Evolutionary conservation across 2,888 invertebrate species (phyloP), one percentile per base, ranked within the genome.

Genomic region (Drosophila mayaguana): DNA sequence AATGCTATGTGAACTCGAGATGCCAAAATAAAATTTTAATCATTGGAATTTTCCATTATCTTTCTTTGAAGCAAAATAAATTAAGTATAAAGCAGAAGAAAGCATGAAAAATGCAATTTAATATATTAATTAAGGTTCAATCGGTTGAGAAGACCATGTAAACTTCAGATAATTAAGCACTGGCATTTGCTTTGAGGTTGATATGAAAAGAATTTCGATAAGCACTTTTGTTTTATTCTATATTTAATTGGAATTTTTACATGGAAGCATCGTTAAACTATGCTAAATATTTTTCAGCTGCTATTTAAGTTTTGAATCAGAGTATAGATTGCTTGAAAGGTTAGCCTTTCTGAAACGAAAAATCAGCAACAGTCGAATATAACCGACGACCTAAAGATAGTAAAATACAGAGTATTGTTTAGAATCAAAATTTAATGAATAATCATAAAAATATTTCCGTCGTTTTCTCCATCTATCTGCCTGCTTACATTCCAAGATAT

Each of bases 91-190:
- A 25, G 20, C n/a, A 20, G 43, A 70, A 62, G 77, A 75, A 75
- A 76, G 75, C 75, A 65, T 65, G 54, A 46, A 71, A 59, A 57
- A 46, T 42, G 28, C 54, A 22, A 38, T 59, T 54, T 20, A 22
- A 38, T 45, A 45, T 50, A 42, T 62, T 43, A 54, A 38, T 62
- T 62, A 63, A 71, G 45, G 14, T 43, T 48, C 46, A 59, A 66
- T 55, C 66, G 67, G 20, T 40, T 42, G 22, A 60, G 45, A 22
- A 50, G 42, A 42, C 76, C 64, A n/a, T 76, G 28, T 74, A 76
- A 74, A 50, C 61, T 48, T 43, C 12, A 1, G 46, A 22, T 42
- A 61, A 76, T 74, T 57, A 62, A 59, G 50, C 20, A 18, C 28
- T 38, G 28, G 22, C 18, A 45, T 7, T 22, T 14, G 1, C 16